These are phyloP conservation scores for Enoplolaimus lenunculus DNA, from an alignment of 2,888 invertebrate species.

Conservation along the genomic window DNA sequence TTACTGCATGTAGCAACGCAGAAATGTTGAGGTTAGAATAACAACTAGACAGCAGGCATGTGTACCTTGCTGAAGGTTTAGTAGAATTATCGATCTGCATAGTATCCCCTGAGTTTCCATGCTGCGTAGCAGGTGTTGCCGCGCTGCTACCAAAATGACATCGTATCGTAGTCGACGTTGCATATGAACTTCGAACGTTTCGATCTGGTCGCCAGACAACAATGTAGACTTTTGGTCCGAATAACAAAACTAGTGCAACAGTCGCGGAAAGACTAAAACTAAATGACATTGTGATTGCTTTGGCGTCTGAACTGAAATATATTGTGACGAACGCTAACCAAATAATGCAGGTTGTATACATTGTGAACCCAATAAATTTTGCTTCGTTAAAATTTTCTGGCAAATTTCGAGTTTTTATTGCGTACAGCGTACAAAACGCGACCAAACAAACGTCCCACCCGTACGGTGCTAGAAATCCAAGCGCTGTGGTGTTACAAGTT, in stretches of 20 bases:
- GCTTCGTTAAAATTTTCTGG: slow-evolving; percentile 93
- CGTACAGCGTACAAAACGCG: slow-evolving; percentile 77
- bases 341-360: slow-evolving; percentile 95
- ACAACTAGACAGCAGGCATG: not conserved
- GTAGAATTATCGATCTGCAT: not conserved
- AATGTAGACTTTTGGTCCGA: slow-evolving; percentile 62
- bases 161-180: slow-evolving; percentile 57
- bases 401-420: slow-evolving; percentile 82
- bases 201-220: slow-evolving; percentile 59
- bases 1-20: too few relatives aligned
- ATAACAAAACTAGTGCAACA: slow-evolving; percentile 58
- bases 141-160: slow-evolving; percentile 54
- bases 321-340: slow-evolving; percentile 95
- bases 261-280: slow-evolving; percentile 59
- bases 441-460: slow-evolving; percentile 59
- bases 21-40: too few relatives aligned
- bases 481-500: slow-evolving; percentile 52
- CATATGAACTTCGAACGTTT: slow-evolving; percentile 60
- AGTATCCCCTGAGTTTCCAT: too few relatives aligned
- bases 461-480: slow-evolving; percentile 64
- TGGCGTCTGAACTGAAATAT: slow-evolving; percentile 65
- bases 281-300: slow-evolving; percentile 50
- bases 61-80: not conserved
- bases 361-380: slow-evolving; percentile 62
- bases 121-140: too few relatives aligned